Evolutionary conservation across 2,113 vertebrate genomes (phyloP), one percentile per base, ranked within the genome.

Genomic region (Chaetodon auriga): DNA sequence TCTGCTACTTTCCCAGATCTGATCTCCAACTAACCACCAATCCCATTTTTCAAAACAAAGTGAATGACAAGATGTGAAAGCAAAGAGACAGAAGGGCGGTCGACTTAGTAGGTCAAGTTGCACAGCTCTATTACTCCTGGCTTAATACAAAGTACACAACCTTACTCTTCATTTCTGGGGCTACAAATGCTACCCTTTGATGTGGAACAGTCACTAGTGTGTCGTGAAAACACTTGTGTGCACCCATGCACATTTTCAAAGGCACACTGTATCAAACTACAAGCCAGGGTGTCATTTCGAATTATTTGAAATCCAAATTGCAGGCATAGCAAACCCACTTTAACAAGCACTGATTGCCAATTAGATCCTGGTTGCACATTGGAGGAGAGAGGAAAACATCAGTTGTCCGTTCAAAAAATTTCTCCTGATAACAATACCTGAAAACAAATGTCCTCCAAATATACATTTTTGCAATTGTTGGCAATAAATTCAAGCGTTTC

Each of bases 41-140:
- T 23, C 46, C 25, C 16, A 51, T 60, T 68, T 71, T 62, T 70
- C 15, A 49, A 75, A 87, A 58, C 62, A 0, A 84, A 86, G 45
- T 19, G 18, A 49, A 25, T 55, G 61, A 72, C 21, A 51, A 41
- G 45, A 76, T 21, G 18, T 7, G 21, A 77, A 75, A 62, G 41
- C 4, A 30, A 82, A 84, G 48, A 77, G 8, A 73, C n/a, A 36
- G 43, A 51, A 4, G 58, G 3, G 69, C 61, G 18, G 64, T 73
- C 0, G 1, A 53, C 51, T 38, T 49, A 12, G n/a, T 65, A 63
- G 43, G 78, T 90, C 86, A 90, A 83, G 74, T 43, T 70, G 71
- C 16, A 2, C 54, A 43, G 18, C 62, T 72, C 51, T 36, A 46
- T 74, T 41, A 43, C 36, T 38, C 38, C 46, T 35, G 75, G 14